phyloP scores from a whole-genome alignment of 2,888 invertebrate genomes.

The Oxyteleia sp. region DNA sequence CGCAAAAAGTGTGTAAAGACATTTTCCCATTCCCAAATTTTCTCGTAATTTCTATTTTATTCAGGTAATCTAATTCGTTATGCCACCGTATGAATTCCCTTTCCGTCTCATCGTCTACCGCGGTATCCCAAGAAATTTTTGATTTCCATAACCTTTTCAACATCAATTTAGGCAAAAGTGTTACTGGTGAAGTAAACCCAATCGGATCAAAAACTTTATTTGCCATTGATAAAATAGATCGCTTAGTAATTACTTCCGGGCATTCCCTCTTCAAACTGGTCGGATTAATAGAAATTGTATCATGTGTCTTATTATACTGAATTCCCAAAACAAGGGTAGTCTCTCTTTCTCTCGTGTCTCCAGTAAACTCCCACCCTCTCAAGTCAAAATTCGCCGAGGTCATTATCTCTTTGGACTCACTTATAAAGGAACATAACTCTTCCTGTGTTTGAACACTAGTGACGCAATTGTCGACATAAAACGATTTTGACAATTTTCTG shows the following conservation, averaged over 20 bases:
- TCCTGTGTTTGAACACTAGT: constrained; percentile 46
- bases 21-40: constrained; percentile 43
- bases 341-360: constrained; percentile 28
- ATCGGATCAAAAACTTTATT: constrained; percentile 75
- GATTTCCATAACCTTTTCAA: constrained; percentile 64
- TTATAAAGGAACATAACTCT: constrained; percentile 41
- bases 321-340: constrained; percentile 52
- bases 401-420: constrained; percentile 60
- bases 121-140: constrained; percentile 61
- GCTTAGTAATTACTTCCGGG: constrained; percentile 64
- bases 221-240: constrained; percentile 69
- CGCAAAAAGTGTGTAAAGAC: constrained; percentile 78
- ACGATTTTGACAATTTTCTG: constrained; percentile 65
- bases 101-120: constrained; percentile 43
- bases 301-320: constrained; percentile 43
- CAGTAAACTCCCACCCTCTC: constrained; percentile 63
- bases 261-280: neutral
- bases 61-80: constrained; percentile 31
- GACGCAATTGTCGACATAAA: constrained; percentile 74
- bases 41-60: constrained; percentile 73
- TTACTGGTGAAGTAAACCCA: constrained; percentile 65
- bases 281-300: constrained; percentile 62
- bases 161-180: constrained; percentile 67
- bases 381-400: constrained; percentile 61
- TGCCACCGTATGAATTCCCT: constrained; percentile 38